Conservation (phyloP, 2,888 invertebrate genomes). For the Drosophila rubida region DNA sequence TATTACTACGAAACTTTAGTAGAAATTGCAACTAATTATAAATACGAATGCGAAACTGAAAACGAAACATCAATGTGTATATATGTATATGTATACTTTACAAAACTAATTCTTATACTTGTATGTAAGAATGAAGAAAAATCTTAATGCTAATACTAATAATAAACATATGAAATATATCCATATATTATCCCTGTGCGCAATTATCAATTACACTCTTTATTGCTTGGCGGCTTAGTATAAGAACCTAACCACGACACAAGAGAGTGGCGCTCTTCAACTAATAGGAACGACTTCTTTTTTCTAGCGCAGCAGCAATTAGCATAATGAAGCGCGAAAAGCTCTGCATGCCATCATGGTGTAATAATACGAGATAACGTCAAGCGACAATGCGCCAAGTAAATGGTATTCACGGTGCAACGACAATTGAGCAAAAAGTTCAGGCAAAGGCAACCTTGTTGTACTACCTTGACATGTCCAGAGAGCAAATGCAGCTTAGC, state of each 20-base stretch:
- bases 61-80: constrained; percentile 52
- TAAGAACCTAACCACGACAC: neutral
- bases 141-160: constrained; percentile 53
- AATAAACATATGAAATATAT: constrained; percentile 67
- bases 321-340: neutral
- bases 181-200: constrained; percentile 49
- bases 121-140: constrained; percentile 39
- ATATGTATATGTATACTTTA: constrained; percentile 56
- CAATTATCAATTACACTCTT: constrained; percentile 31
- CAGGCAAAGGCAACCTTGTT: neutral
- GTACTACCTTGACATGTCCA: neutral
- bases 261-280: neutral
- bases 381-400: neutral
- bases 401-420: neutral
- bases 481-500: neutral
- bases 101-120: constrained; percentile 33
- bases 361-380: neutral
- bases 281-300: neutral
- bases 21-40: constrained; percentile 29
- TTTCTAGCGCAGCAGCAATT: neutral
- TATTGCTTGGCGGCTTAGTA: constrained; percentile 2
- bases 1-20: constrained; percentile 28
- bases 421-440: neutral
- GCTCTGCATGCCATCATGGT: neutral
- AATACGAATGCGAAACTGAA: neutral